Conservation (phyloP, 2,888 invertebrate genomes). For the Caenorhabditis becei region DNA sequence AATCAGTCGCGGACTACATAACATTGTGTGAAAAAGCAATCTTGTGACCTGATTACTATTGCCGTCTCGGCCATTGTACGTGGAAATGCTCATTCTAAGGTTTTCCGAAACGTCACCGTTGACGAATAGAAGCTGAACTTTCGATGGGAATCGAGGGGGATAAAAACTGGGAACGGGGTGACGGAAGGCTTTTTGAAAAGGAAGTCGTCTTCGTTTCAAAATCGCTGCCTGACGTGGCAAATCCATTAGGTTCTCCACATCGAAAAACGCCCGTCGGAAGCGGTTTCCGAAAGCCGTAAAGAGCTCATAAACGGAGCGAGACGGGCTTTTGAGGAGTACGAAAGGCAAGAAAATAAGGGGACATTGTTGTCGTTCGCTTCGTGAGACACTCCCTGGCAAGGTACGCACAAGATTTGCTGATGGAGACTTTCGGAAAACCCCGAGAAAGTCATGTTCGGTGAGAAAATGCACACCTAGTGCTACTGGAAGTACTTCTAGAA, state of each 20-base stretch:
- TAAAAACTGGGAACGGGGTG: not conserved
- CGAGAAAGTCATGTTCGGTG: too few species aligned
- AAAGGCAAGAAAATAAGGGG: not conserved
- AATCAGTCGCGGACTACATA: slow-evolving; percentile 10
- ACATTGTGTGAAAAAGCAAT: slow-evolving; percentile 4
- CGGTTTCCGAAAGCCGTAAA: not conserved
- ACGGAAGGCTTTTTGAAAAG: too few species aligned
- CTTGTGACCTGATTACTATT: not conserved
- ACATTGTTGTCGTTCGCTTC: not conserved
- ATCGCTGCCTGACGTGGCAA: not conserved
- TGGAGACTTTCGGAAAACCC: not conserved
- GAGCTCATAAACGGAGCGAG: not conserved
- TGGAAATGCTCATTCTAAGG: not conserved
- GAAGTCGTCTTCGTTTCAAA: not conserved
- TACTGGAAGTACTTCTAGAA: too few species aligned
- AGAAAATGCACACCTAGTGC: too few species aligned
- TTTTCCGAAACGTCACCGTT: not conserved
- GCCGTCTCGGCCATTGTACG: not conserved
- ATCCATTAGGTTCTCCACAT: not conserved
- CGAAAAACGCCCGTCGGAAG: not conserved
- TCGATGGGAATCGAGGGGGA: not conserved
- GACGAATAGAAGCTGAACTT: not conserved
- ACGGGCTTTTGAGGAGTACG: not conserved
- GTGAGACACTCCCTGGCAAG: not conserved
- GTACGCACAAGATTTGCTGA: not conserved